phyloP scores from a whole-genome alignment of 2,888 invertebrate species.

The Hemistola chrysoprasaria region DNA sequence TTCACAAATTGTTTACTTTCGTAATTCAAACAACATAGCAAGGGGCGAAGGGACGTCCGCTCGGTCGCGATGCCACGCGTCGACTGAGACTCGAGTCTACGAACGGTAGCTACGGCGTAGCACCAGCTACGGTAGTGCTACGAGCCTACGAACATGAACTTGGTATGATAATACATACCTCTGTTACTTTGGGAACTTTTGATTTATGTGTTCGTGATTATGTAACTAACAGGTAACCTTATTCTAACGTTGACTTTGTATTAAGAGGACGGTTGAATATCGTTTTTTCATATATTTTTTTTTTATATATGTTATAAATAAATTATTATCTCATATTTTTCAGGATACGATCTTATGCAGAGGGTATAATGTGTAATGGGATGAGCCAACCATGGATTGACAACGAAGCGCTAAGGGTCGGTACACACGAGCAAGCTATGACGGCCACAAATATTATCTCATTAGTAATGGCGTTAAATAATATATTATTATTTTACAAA shows the following conservation, averaged over 20 bases:
- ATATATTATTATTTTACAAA: no score
- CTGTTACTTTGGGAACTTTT: slow-evolving; percentile 18
- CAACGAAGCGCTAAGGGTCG: no score
- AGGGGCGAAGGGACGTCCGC: slow-evolving; percentile 35
- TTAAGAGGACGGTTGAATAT: no score
- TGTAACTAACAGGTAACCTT: slow-evolving; percentile 10
- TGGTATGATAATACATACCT: slow-evolving; percentile 7
- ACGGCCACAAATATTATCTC: no score
- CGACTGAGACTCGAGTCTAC: slow-evolving; percentile 37
- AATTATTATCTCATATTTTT: no score
- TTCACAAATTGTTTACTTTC: slow-evolving; percentile 49
- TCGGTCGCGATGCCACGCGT: slow-evolving; percentile 37
- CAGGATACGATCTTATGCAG: no score
- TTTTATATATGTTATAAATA: no score
- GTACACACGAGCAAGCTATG: no score
- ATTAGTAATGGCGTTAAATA: no score
- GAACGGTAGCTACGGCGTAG: slow-evolving; percentile 21
- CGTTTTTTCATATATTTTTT: no score
- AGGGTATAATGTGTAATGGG: no score
- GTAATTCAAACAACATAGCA: slow-evolving; percentile 29
- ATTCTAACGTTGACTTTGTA: slow-evolving; percentile 3
- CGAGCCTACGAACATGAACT: slow-evolving; percentile 19
- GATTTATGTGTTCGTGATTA: slow-evolving; percentile 13
- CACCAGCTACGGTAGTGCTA: slow-evolving; percentile 14
- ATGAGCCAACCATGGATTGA: no score